phyloP scores from a whole-genome alignment of 2,113 vertebrate species.

The Dasyornis broadbenti region DNA sequence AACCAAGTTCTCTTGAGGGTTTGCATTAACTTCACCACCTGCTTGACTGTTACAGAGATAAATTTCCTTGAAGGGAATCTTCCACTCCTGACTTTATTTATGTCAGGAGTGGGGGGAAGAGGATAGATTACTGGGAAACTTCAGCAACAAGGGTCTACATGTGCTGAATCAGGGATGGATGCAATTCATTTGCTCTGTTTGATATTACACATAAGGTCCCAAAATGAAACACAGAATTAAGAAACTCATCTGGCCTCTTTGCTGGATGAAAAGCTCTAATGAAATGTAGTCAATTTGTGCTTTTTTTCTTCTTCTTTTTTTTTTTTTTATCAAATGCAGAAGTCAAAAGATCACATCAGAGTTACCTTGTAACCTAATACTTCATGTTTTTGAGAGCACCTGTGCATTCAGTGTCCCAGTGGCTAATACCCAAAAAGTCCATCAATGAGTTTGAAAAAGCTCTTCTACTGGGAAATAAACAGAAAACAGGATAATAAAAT shows the following conservation, averaged over 20 bases:
- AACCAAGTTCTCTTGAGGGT: slow-evolving; percentile 46
- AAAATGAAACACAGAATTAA: neutral
- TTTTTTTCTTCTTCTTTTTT: neutral
- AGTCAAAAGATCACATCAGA: neutral
- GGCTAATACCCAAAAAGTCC: neutral
- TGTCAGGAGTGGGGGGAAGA: neutral
- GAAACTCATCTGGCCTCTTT: neutral
- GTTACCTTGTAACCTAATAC: neutral
- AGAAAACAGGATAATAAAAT: neutral
- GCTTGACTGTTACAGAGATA: slow-evolving; percentile 62
- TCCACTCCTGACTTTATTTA: slow-evolving; percentile 48
- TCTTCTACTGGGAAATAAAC: neutral
- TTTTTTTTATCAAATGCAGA: neutral
- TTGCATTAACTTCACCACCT: slow-evolving; percentile 61
- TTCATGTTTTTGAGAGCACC: neutral
- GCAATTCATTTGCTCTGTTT: neutral
- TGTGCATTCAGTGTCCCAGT: neutral
- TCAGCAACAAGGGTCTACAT: neutral
- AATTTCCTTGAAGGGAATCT: slow-evolving; percentile 61
- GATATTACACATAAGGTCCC: slow-evolving; percentile 4
- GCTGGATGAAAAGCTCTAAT: neutral
- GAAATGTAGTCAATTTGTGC: neutral
- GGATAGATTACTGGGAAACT: slow-evolving; percentile 47
- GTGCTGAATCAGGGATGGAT: neutral
- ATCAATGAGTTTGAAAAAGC: neutral